Evolutionary conservation across 92 coral and sea anemone genomes (phyloP).

Genomic region (Zoanthus sociatus): DNA sequence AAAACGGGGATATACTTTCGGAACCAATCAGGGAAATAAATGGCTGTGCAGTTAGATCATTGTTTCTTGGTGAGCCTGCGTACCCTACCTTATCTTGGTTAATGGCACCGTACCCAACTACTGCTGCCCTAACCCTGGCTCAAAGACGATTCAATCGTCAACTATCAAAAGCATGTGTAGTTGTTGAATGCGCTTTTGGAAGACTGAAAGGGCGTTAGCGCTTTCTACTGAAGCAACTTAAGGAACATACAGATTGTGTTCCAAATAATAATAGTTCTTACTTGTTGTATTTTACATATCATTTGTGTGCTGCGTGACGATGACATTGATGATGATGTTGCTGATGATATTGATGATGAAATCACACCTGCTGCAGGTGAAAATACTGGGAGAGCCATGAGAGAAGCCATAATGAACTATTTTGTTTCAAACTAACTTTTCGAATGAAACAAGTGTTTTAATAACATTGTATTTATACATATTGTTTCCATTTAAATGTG

Average conservation of each 20-base stretch:
- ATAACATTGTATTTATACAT: conserved; percentile 7
- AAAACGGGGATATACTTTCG: conserved; percentile 23
- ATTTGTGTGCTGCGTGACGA: conserved; percentile 17
- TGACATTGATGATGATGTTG: not conserved
- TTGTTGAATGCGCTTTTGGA: not conserved
- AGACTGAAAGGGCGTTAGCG: conserved; percentile 1
- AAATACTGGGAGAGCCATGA: not conserved
- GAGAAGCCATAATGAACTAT: not conserved
- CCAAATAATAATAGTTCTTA: conserved; percentile 7
- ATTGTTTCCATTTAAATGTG: conserved; percentile 12
- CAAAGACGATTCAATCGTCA: conserved; percentile 5
- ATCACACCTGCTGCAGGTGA: conserved; percentile 1
- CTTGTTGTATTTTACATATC: conserved; percentile 17
- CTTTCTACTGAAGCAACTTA: conserved; percentile 14
- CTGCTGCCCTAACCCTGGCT: conserved; percentile 8
- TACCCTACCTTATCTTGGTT: conserved; percentile 5
- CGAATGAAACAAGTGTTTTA: conserved; percentile 9
- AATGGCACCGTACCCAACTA: not conserved
- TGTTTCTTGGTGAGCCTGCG: conserved; percentile 11
- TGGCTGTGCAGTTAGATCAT: conserved; percentile 4
- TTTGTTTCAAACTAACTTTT: not conserved
- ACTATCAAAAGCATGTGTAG: not conserved
- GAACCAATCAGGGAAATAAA: conserved; percentile 17
- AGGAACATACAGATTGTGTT: conserved; percentile 14
- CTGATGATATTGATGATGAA: conserved; percentile 3